phyloP scores from a whole-genome alignment of 2,888 invertebrate species.

The Cheilosia vulpina region DNA sequence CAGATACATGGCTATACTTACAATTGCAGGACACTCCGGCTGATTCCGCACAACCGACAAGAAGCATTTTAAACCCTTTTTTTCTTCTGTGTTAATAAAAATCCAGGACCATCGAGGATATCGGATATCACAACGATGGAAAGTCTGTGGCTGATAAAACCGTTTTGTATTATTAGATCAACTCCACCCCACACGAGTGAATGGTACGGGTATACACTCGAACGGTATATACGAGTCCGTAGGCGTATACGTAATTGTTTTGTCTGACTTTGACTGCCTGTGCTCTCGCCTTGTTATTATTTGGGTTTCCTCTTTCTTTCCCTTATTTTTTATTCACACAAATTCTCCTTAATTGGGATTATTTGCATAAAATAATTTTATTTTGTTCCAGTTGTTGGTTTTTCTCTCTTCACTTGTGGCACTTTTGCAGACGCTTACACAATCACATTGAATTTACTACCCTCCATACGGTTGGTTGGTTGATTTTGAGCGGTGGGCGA shows the following conservation, averaged over 20 bases:
- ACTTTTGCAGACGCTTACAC: constrained; percentile 61
- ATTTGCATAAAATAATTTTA: constrained; percentile 62
- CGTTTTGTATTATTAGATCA: constrained; percentile 12
- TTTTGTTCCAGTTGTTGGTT: constrained; percentile 32
- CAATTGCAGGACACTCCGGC: constrained; percentile 49
- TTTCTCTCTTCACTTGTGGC: constrained; percentile 21
- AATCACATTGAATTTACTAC: constrained; percentile 50
- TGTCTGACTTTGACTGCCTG: constrained; percentile 17
- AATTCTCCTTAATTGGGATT: constrained; percentile 53
- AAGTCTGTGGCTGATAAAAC: constrained; percentile 47
- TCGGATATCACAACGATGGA: constrained; percentile 2
- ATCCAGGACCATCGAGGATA: constrained; percentile 47
- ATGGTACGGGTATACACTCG: background rate
- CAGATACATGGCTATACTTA: constrained; percentile 30
- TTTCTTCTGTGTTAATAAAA: constrained; percentile 22
- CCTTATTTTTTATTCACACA: constrained; percentile 40
- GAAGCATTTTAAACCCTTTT: constrained; percentile 28
- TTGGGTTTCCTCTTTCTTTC: constrained; percentile 5
- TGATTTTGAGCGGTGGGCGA: constrained; percentile 6
- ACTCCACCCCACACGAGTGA: background rate
- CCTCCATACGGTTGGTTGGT: constrained; percentile 50
- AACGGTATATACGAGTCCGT: constrained; percentile 27
- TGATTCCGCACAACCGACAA: constrained; percentile 35
- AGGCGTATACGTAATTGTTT: constrained; percentile 72
- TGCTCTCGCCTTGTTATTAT: constrained; percentile 8